Base-by-base conservation (phyloP, 2,888 invertebrate genomes). In the Chydorus sphaericus region DNA sequence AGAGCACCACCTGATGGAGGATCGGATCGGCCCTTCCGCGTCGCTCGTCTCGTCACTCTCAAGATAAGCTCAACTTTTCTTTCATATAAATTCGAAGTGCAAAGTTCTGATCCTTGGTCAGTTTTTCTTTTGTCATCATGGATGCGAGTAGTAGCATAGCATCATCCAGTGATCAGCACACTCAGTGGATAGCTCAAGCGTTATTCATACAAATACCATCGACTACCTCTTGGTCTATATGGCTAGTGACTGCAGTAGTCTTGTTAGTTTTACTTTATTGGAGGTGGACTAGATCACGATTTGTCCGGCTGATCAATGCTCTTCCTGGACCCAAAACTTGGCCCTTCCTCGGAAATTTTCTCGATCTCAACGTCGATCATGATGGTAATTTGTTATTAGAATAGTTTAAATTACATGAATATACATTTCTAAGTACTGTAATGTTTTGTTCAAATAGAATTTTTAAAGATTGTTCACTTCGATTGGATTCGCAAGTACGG, bases 341-440 rank as follows among this genome's bases (percentile, higher is more conserved):
- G 54, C 80, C 80, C 0, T 62, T 81, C 16, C 64, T 81, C 56
- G 81, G 81, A 14, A 77, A 81, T 66, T 72, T 75, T 26, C 71
- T 77, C 53, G 77, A 80, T 64, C 70, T 78, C 60, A 75, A 77
- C 65, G 75, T 75, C 33, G 76, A 76, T 64, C 76, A 75, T 60
- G 76, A 76, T 64, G 78, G 79, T 76, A 65, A 70, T 67, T 23
- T 6, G 18, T 3, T 2, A 29, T 14, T 3, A 11, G 2, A 18
- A 16, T 1, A 8, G 6, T 2, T 8, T 48, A n/a, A 26, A 48
- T 28, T 6, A 28, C 4, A 7, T 18, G 20, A 49, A 49, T 26
- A 16, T 49, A 26, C 39, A 8, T 39, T 6, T 39, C 23, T 18
- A 7, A 14, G 16, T 1, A 39, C 11, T 39, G 20, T 39, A 20